Evolutionary conservation across 2,113 vertebrate genomes (phyloP).

Genomic region (Deroptyus accipitrinus): DNA sequence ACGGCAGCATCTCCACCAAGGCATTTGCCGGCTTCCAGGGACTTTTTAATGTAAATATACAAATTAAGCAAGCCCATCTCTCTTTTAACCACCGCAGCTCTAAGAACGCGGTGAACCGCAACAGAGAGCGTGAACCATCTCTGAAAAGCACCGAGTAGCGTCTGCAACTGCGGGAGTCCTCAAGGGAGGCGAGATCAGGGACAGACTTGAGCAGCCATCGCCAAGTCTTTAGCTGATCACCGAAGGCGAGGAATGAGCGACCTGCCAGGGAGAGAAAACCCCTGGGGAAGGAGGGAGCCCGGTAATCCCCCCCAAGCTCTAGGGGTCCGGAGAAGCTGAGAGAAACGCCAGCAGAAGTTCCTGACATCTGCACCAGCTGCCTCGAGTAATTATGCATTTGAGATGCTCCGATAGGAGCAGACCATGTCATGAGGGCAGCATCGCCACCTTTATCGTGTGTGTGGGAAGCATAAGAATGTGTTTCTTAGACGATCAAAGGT

Average conservation of each 20-base stretch:
- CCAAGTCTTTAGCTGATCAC: background rate
- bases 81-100: background rate
- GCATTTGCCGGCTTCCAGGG: background rate
- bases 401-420: background rate
- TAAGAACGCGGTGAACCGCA: background rate
- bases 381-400: background rate
- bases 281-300: background rate
- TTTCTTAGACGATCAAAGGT: background rate
- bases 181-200: background rate
- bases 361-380: background rate
- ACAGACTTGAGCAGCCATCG: rapidly evolving
- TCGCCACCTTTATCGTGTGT: background rate
- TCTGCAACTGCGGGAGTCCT: background rate
- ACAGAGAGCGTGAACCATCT: background rate
- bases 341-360: background rate
- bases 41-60: rapidly evolving
- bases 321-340: background rate
- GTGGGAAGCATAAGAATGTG: background rate
- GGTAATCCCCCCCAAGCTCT: background rate
- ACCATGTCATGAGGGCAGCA: background rate
- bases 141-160: too few relatives aligned
- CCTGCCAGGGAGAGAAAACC: background rate
- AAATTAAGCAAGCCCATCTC: background rate
- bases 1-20: background rate
- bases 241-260: background rate